Percentiles rank a stretch among this genome's conserved stretches.
Conservation (phyloP, 2,888 invertebrate genomes). For the Hypena proboscidalis region DNA sequence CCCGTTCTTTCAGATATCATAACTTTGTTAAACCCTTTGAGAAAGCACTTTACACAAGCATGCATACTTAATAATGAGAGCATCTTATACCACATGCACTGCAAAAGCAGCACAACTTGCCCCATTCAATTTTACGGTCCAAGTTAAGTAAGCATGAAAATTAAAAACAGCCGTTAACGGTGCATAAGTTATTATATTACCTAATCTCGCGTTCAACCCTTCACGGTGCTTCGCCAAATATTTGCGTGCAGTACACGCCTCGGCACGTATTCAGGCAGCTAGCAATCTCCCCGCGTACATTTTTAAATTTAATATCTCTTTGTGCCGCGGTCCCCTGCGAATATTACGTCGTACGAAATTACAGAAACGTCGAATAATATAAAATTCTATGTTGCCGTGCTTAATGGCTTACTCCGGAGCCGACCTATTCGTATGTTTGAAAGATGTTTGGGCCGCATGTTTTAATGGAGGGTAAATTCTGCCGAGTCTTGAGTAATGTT, state of each 20-base stretch:
- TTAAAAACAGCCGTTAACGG: constrained; percentile 6
- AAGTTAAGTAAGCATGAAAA: background rate
- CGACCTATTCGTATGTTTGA: constrained; percentile 31
- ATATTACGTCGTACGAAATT: constrained; percentile 61
- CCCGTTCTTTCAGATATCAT: too few species aligned
- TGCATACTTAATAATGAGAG: too few species aligned
- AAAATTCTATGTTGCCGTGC: constrained; percentile 52
- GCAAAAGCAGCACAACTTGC: too few species aligned
- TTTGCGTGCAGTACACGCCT: constrained; percentile 24
- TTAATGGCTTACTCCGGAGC: constrained; percentile 40
- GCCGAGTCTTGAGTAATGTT: background rate
- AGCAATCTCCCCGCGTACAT: constrained; percentile 66
- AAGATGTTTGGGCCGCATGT: constrained; percentile 11
- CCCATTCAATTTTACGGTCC: too few species aligned
- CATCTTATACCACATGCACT: too few species aligned
- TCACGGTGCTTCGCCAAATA: constrained; percentile 25
- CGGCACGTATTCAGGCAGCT: constrained; percentile 21
- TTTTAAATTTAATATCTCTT: constrained; percentile 79
- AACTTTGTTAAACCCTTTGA: too few species aligned
- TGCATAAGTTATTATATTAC: constrained; percentile 21
- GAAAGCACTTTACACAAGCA: too few species aligned
- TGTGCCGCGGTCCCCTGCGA: constrained; percentile 60
- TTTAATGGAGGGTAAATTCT: constrained; percentile 9
- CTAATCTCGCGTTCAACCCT: constrained; percentile 32
- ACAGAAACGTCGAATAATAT: constrained; percentile 61